Base-by-base conservation (phyloP, 2,797 vertebrate genomes). In the Fistularia tabacaria region DNA sequence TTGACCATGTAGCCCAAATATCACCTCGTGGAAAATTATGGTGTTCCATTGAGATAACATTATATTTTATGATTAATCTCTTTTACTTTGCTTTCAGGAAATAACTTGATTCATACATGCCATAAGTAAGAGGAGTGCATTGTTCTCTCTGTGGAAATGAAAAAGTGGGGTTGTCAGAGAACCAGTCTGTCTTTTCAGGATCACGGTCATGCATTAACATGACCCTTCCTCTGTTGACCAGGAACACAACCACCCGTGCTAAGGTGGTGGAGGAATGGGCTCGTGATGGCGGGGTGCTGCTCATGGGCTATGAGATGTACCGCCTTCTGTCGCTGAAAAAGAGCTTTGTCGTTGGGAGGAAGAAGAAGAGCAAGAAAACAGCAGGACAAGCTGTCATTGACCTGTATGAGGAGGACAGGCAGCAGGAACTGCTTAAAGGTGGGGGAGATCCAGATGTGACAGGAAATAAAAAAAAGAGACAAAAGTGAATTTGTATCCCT, bases 261-360 rank as follows among this genome's bases (percentile, higher is more conserved):
- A 96, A 93, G 80, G 96, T 99, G 76, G 94, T 98, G 67, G 92
- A 92, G 75, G 93, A 94, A 66, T 99, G 97, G 97, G 87, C 91
- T 9, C 86, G 77, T 41, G 93, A 93, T 0, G 97, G 97, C 8
- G 97, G 97, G 5, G 94, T 99, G 67, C 88, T 99, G 77, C 89
- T 99, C 66, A 95, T 99, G 96, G 97, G 97, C 3, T 98, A 98
- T 0, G 97, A 99, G 89, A 98, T 98, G 96, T 99, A 96, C 79
- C 94, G 97, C 42, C 93, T 99, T 41, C 93, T 99, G 74, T 96
- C 97, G 0, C 83, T 98, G 83, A 98, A 97, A 87, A 99, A 98
- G 85, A 94, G 93, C 81, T 95, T 97, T 51, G 93, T 93, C 25
- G 87, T 92, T 1, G 93, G 96, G 37, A 91, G 96, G 79, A 96